Conservation (phyloP, 2,113 vertebrate species). For the Sarotherodon lohbergeri region DNA sequence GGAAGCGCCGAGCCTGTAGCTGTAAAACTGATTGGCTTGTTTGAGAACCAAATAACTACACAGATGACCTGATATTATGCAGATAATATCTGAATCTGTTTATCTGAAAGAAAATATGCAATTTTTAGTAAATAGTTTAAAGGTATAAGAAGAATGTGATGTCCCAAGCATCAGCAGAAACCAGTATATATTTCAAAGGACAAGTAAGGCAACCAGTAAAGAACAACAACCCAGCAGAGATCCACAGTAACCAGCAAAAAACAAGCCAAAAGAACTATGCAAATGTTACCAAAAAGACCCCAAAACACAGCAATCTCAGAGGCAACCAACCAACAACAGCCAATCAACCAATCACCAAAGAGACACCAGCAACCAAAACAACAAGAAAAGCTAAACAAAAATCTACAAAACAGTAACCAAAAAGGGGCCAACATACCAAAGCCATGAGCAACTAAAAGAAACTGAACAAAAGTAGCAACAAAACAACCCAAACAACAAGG, state of each 20-base stretch:
- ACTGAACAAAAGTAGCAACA: no score
- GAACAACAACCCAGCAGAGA: background rate
- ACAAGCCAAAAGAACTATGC: background rate
- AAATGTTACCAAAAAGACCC: background rate
- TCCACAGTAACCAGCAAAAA: background rate
- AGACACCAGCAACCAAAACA: background rate
- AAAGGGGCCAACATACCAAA: background rate
- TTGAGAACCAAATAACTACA: background rate
- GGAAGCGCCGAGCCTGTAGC: background rate
- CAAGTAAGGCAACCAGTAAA: background rate
- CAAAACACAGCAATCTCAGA: rapidly evolving
- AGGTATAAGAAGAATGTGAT: background rate
- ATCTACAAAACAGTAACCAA: background rate
- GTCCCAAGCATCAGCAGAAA: background rate
- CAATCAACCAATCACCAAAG: background rate
- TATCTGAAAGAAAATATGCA: background rate
- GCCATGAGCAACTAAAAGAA: background rate
- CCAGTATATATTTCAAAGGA: background rate
- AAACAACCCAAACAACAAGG: background rate
- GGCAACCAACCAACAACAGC: background rate
- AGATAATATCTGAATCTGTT: background rate
- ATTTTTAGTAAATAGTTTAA: background rate
- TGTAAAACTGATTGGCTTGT: background rate
- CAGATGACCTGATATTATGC: rapidly evolving
- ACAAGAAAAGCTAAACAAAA: background rate